These are phyloP conservation scores for Scaptomyza graminum DNA, from an alignment of 1,140 invertebrate genomes.

Conservation along the genomic window DNA sequence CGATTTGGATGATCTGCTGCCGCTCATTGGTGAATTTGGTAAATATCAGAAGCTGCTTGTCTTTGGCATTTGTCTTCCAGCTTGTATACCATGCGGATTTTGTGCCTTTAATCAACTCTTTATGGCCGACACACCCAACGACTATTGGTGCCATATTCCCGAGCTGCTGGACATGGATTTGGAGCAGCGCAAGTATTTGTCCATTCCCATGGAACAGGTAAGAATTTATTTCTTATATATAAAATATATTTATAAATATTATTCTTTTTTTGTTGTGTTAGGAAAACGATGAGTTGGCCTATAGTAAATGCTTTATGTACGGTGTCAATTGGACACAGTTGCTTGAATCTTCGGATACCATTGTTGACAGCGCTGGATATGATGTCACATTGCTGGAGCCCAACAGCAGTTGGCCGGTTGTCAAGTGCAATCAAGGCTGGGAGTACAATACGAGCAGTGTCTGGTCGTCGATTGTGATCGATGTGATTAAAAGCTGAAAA, in stretches of 20 bases:
- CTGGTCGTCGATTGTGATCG: constrained; percentile 91
- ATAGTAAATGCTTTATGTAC: constrained; percentile 88
- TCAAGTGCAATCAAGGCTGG: constrained; percentile 91
- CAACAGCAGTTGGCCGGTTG: constrained; percentile 86
- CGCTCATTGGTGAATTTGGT: constrained; percentile 94
- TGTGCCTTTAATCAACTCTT: constrained; percentile 96
- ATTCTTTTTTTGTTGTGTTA: constrained; percentile 36
- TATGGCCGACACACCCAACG: constrained; percentile 90
- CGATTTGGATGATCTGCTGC: constrained; percentile 93
- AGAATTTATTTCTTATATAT: constrained; percentile 21
- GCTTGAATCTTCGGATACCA: constrained; percentile 62
- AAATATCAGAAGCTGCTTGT: constrained; percentile 93
- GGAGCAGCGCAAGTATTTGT: constrained; percentile 86
- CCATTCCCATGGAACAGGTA: constrained; percentile 86
- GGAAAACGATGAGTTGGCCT: constrained; percentile 84
- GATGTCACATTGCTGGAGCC: constrained; percentile 75
- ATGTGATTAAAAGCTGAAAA: constrained; percentile 86
- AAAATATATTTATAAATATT: not conserved
- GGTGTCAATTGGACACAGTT: constrained; percentile 89
- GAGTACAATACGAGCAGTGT: constrained; percentile 90
- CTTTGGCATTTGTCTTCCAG: constrained; percentile 94
- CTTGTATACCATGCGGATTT: constrained; percentile 94
- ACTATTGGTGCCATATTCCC: constrained; percentile 92
- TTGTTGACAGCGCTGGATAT: constrained; percentile 45
- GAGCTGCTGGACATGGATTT: constrained; percentile 86